phyloP scores from a whole-genome alignment of 2,113 vertebrate species.

The Clupea harengus region DNA sequence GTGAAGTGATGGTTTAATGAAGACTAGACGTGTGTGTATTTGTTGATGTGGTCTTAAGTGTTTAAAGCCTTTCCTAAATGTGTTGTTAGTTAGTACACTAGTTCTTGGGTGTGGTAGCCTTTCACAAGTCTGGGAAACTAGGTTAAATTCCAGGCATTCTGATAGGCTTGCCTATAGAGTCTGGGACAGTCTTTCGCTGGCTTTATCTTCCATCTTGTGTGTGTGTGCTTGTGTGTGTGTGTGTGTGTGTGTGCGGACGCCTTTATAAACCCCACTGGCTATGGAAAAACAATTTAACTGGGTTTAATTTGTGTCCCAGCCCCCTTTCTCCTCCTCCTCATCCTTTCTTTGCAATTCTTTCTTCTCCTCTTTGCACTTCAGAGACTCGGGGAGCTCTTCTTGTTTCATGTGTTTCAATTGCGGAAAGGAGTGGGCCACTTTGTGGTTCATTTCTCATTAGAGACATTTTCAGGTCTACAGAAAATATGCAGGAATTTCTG shows the following conservation, averaged over 20 bases:
- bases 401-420: not conserved
- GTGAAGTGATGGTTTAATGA: not conserved
- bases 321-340: slow-evolving; percentile 28
- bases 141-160: slow-evolving; percentile 67
- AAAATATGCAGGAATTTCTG: not conserved
- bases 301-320: slow-evolving; percentile 65
- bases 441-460: not conserved
- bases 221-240: slow-evolving; percentile 33
- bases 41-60: not conserved
- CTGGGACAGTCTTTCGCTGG: slow-evolving; percentile 53
- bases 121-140: slow-evolving; percentile 53
- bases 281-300: slow-evolving; percentile 76
- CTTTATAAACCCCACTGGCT: slow-evolving; percentile 69
- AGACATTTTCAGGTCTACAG: not conserved
- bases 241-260: not conserved
- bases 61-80: not conserved
- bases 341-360: slow-evolving; percentile 39
- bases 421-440: not conserved
- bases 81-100: not conserved
- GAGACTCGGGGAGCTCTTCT: slow-evolving; percentile 59
- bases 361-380: slow-evolving; percentile 51
- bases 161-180: slow-evolving; percentile 44
- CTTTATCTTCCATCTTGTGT: slow-evolving; percentile 59
- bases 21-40: not conserved
- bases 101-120: slow-evolving; percentile 33